Conservation (phyloP, 2,888 invertebrate genomes). For the Resseliella maxima region DNA sequence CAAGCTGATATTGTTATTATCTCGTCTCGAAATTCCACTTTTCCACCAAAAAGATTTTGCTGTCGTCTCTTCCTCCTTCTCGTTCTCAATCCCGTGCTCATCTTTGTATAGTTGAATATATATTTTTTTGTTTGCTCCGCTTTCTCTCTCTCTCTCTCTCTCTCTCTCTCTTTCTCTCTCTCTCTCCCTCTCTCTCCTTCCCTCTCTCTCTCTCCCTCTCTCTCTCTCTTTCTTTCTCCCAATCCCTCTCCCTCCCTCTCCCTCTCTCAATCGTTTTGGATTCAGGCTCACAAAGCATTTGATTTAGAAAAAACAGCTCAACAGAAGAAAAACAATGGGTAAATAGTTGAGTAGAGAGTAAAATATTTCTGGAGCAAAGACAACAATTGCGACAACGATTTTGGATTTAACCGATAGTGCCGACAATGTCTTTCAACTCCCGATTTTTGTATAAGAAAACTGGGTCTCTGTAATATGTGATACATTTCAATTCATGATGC, state of each 20-base stretch:
- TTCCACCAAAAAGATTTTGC: not conserved
- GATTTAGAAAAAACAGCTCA: not conserved
- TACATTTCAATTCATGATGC: conserved; percentile 24
- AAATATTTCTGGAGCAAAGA: not conserved
- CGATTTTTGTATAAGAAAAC: not conserved
- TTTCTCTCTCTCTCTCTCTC: not conserved
- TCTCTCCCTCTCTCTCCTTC: too few species aligned
- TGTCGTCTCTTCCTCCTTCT: not conserved
- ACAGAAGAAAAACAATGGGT: not conserved
- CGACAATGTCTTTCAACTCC: conserved; percentile 47
- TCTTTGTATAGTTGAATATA: not conserved
- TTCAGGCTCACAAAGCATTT: not conserved
- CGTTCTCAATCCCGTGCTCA: not conserved
- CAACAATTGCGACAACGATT: conserved; percentile 34
- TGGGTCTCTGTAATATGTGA: not conserved
- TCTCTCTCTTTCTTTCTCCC: too few species aligned
- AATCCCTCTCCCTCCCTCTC: too few species aligned
- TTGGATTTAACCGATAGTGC: conserved; percentile 24
- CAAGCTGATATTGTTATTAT: conserved; percentile 55
- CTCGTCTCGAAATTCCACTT: conserved; percentile 26
- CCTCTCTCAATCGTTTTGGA: too few species aligned
- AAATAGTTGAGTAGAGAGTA: not conserved
- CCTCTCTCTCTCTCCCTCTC: too few species aligned
- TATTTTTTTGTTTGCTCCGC: not conserved
- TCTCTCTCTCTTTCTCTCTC: too few species aligned